Evolutionary conservation across 2,888 invertebrate species (phyloP).

Genomic region (Neocrepidodera transversa): DNA sequence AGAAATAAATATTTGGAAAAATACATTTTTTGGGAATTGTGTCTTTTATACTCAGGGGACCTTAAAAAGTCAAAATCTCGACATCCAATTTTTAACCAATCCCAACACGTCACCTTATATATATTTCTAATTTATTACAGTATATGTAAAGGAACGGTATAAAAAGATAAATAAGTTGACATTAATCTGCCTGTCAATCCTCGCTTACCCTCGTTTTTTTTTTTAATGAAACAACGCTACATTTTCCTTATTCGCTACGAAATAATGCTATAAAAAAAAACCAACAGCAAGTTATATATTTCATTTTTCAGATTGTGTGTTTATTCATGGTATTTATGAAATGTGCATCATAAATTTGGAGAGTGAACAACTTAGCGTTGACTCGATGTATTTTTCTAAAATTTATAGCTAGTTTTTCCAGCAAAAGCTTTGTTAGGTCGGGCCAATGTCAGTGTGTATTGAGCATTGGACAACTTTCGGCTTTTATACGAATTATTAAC

Average conservation of each 20-base stretch:
- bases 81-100: no score
- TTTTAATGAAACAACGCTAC: slow-evolving; percentile 13
- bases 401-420: slow-evolving; percentile 31
- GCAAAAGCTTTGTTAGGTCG: slow-evolving; percentile 15
- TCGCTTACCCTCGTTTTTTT: no score
- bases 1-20: no score
- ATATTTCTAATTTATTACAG: no score
- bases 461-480: slow-evolving; percentile 18
- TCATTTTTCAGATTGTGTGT: slow-evolving; percentile 30
- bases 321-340: slow-evolving; percentile 33
- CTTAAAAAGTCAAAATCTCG: no score
- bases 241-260: slow-evolving; percentile 2
- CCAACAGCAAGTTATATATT: slow-evolving; percentile 21
- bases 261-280: slow-evolving; percentile 17
- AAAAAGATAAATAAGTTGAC: no score
- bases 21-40: no score
- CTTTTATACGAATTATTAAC: slow-evolving; percentile 24
- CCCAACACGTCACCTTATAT: no score
- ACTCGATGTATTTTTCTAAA: slow-evolving; percentile 29
- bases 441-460: slow-evolving; percentile 21
- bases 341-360: slow-evolving; percentile 28
- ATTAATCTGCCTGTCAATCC: no score
- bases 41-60: no score
- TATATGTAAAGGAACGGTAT: no score
- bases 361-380: slow-evolving; percentile 33